Base-by-base conservation (phyloP, 2,888 invertebrate species). In the Cactoblastis cactorum region DNA sequence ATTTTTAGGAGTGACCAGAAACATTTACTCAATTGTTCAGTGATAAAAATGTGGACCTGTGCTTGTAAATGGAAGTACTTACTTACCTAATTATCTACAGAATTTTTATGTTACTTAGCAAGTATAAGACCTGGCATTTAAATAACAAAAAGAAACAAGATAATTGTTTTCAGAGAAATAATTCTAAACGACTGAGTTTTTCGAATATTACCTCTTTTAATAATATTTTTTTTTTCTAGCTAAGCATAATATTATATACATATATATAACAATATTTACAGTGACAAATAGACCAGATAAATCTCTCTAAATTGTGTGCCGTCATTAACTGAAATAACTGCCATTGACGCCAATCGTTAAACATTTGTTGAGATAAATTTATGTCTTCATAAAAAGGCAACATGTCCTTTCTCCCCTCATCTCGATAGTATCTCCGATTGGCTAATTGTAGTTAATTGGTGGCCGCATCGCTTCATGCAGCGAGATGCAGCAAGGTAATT, bases 41-140 rank as follows among this genome's bases (percentile, higher is more conserved):
- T 63, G 57, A 71, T 71, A 78, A 74, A 69, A 73, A 77, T 69
- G 72, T 60, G 56, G 62, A 53, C 49, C 55, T 55, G 59, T 55
- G 53, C 65, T 80, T 82, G 77, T 79, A 73, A 64, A 57, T 33
- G n/a, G 38, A 48, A 61, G 59, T 71, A 24, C 24, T 8, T 41
- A 80, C 78, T 82, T 80, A 77, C 66, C 1, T 34, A 80, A 78
- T 83, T 81, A n/a, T n/a, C n/a, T n/a, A 78, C 67, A 67, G 60
- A 58, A 53, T 69, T 65, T 66, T 65, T 69, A 61, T 67, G 60
- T 65, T 66, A 56, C 61, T 67, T 65, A 73, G n/a, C n/a, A n/a
- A n/a, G 81, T 78, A 80, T 62, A 71, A 76, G 71, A 74, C 63
- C 72, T 76, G 66, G 69, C 63, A 72, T 80, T 69, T 62, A 73